These are phyloP conservation scores for Parapsyche elsis DNA, from an alignment of 1,140 invertebrate genomes.

Conservation along the genomic window DNA sequence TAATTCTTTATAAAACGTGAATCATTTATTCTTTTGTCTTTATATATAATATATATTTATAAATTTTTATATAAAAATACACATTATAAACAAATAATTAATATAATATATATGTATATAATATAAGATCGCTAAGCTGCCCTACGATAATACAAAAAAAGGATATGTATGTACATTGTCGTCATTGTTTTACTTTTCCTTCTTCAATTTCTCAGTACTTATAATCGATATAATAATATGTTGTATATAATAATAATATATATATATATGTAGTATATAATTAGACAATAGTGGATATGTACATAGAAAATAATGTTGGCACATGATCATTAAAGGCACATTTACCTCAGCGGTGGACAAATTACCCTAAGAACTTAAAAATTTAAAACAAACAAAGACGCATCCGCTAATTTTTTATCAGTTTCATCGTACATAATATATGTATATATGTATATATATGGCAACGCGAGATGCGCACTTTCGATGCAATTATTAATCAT, in stretches of 20 bases:
- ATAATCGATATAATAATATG: conserved; percentile 37
- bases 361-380: conserved; percentile 15
- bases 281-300: conserved; percentile 50
- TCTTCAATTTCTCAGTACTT: conserved; percentile 40
- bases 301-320: conserved; percentile 49
- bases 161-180: conserved; percentile 29
- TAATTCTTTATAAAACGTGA: conserved; percentile 32
- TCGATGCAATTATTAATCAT: conserved; percentile 38
- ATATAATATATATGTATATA: no score
- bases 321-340: conserved; percentile 53
- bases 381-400: conserved; percentile 12
- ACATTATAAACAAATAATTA: conserved; percentile 15
- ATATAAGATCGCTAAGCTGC: conserved; percentile 20
- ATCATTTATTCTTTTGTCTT: conserved; percentile 30
- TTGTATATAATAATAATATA: conserved; percentile 34
- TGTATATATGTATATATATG: conserved; percentile 23
- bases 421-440: no score
- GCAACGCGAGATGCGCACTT: neutral
- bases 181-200: conserved; percentile 52
- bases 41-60: conserved; percentile 33
- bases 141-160: conserved; percentile 42
- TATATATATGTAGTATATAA: conserved; percentile 37
- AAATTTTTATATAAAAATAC: conserved; percentile 39
- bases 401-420: neutral
- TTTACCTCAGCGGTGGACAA: conserved; percentile 51